Evolutionary conservation across 2,113 vertebrate genomes (phyloP).

Genomic region (Hylia prasina): DNA sequence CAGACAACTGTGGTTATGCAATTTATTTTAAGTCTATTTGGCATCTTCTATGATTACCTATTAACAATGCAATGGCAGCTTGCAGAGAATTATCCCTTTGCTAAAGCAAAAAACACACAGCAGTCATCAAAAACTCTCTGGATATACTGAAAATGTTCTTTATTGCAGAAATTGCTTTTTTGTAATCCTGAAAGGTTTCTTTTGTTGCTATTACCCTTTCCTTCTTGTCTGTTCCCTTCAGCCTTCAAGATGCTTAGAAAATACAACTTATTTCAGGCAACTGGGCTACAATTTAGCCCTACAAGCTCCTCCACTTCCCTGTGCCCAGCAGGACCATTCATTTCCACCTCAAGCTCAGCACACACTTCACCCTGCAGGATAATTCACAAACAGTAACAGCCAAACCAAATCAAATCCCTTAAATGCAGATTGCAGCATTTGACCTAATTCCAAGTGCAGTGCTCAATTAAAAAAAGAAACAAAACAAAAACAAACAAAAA

Average conservation of each 20-base stretch:
- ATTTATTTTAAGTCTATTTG: slow-evolving; percentile 2
- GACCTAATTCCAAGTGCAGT: not conserved
- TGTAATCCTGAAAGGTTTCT: not conserved
- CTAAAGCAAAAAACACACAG: not conserved
- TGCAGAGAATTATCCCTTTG: not conserved
- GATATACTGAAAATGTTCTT: not conserved
- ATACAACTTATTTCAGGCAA: not conserved
- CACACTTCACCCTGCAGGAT: not conserved
- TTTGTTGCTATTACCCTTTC: not conserved
- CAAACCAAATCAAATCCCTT: not conserved
- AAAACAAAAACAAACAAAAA: not conserved
- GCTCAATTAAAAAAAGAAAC: not conserved
- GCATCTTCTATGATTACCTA: not conserved
- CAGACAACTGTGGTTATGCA: slow-evolving; percentile 7
- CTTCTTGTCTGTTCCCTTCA: not conserved
- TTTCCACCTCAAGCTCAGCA: not conserved
- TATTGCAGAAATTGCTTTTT: not conserved
- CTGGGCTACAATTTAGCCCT: not conserved
- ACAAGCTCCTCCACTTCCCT: not conserved
- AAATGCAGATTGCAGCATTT: not conserved
- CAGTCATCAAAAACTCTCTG: not conserved
- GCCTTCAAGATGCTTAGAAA: not conserved
- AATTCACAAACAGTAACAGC: not conserved
- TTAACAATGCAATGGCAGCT: not conserved
- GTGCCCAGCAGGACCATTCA: not conserved